Base-by-base conservation (phyloP, 2,113 vertebrate species). In the Ivindomyrus marchei region DNA sequence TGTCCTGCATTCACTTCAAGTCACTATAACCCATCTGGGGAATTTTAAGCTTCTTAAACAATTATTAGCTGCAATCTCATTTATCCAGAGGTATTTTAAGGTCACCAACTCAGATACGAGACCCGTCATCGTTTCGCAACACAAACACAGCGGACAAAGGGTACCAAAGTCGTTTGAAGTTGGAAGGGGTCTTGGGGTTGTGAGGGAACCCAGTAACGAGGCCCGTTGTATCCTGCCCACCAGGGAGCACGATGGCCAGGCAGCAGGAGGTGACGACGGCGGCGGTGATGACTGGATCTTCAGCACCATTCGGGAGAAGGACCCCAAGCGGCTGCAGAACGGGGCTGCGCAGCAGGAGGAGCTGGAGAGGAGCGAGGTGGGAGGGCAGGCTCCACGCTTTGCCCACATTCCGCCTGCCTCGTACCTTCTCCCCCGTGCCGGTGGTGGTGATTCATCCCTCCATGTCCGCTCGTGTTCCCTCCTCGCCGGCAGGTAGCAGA, bases 161-260 rank as follows among this genome's bases (percentile, higher is more conserved):
- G 27, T 70, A 7, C 1, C 62, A 31, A 66, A 66, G 62, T 66
- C n/a, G 0, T 66, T 27, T 66, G n/a, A 77, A 39, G 36, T 6
- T 39, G 70, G 31, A 36, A 13, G 15, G 36, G 31, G 27, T 31
- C n/a, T 77, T 11, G 11, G 31, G 15, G 31, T 77, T 77, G 74
- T 39, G 39, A 83, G 77, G 42, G 42, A 24, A 19, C 39, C 31
- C 31, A 45, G 42, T 42, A 45, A 39, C 24, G 10, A 4, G 49
- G 19, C 1, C 10, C 8, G 3, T 36, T 7, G 9, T 31, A 24
- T 70, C 87, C 52, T 47, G 27, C 13, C 92, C 19, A 3, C 89
- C 95, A 99, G 98, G 92, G 98, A 99, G 93, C 96, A 97, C 74
- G 98, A 99, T 0, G 97, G 96, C 58, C 97, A 99, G 92, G 98